Base-by-base conservation (phyloP, 1,140 invertebrate species). In the Tribolium castaneum region DNA sequence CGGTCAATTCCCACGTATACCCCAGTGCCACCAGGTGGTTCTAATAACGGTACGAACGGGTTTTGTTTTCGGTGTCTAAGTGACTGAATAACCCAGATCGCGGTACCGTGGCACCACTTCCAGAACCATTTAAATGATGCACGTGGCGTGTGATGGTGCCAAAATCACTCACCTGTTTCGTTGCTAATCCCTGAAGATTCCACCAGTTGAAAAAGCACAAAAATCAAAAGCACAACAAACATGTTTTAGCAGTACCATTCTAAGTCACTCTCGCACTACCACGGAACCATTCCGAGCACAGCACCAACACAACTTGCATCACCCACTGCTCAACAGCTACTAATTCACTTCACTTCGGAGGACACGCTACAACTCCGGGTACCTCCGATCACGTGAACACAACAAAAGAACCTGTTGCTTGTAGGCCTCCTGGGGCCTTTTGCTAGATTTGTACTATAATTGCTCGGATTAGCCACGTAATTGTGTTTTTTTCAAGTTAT, bases 1-100 rank as follows among this genome's bases (percentile, higher is more conserved):
- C 59, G 59, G 59, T 66, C 59, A 66, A 66, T 66, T 66, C 59
- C 59, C 59, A 66, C 59, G 59, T 66, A 66, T 52, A 12, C 22
- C 54, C 54, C 7, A 59, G 54, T 59, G 30, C 54, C 54, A 59
- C 54, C 54, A 59, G 54, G 22, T 59, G 54, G 54, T 59, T 59
- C 54, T 59, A 25, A 59, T 59, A 59, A 59, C 54, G 54, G 54
- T 59, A 59, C 54, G 9, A 66, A 14, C 59, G 6, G 34, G 59
- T 66, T 66, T 66, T 66, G 22, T 66, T 66, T 62, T 30, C 56
- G 56, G 30, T 62, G 19, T 10, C 56, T 25, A 25, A 62, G 19
- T 62, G 56, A 62, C 56, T 62, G 56, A 62, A 62, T 62, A 62
- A 66, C 59, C 59, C 34, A 66, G 4, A 35, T 66, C 59, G 30